These are phyloP conservation scores for Eucera pruinosa DNA, from an alignment of 2,888 invertebrate genomes.

Conservation along the genomic window DNA sequence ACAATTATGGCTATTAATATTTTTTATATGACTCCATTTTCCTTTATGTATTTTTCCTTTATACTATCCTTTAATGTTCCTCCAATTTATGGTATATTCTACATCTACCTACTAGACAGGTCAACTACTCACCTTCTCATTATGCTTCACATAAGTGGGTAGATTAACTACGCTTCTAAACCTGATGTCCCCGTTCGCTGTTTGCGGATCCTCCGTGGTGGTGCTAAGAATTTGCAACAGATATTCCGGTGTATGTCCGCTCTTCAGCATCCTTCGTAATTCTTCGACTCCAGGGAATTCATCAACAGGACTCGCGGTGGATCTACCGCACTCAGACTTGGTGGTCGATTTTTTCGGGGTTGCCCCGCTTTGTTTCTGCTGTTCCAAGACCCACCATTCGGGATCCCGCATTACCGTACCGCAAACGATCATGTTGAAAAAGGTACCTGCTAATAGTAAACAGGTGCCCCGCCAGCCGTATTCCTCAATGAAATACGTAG, in stretches of 20 bases:
- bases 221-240: conserved; percentile 87
- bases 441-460: conserved; percentile 92
- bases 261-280: conserved; percentile 89
- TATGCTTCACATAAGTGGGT: conserved; percentile 90
- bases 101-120: no score
- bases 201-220: conserved; percentile 86
- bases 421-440: conserved; percentile 93
- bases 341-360: conserved; percentile 85
- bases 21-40: no score
- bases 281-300: conserved; percentile 88
- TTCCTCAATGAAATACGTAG: conserved; percentile 90
- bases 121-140: conserved; percentile 89
- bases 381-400: conserved; percentile 91
- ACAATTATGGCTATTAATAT: no score
- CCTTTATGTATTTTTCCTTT: no score
- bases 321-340: conserved; percentile 85
- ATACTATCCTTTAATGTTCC: no score
- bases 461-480: conserved; percentile 95
- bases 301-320: conserved; percentile 85
- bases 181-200: conserved; percentile 84
- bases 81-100: no score
- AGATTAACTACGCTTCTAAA: conserved; percentile 89
- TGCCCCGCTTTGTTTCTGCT: conserved; percentile 84
- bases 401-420: conserved; percentile 95
- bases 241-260: conserved; percentile 89